A percentile compares a stretch with the other conserved stretches of the same genome.
Conservation (phyloP, 2,797 vertebrate species). For the Carcharodon carcharias region DNA sequence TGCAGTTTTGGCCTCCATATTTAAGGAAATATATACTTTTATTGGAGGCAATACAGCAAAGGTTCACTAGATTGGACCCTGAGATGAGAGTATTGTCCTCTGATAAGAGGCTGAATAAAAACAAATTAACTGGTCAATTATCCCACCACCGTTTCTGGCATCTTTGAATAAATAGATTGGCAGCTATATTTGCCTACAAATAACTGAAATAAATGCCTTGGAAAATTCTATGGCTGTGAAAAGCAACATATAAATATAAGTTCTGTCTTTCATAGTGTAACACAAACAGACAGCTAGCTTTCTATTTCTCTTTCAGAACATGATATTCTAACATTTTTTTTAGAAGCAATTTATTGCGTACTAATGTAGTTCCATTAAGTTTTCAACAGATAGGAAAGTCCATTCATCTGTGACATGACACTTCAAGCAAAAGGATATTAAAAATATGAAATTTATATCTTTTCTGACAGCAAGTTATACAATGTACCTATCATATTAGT, state of each 20-base stretch:
- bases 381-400: neutral
- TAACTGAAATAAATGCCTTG: neutral
- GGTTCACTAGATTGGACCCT: too few relatives aligned
- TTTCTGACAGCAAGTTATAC: constrained; percentile 14
- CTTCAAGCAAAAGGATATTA: constrained; percentile 25
- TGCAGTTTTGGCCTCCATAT: too few relatives aligned
- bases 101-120: neutral
- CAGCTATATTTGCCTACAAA: neutral
- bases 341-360: neutral
- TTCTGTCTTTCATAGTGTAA: neutral
- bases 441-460: constrained; percentile 5
- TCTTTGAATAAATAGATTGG: neutral
- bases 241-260: neutral
- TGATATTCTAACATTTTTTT: neutral
- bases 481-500: neutral
- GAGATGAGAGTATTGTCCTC: too few relatives aligned
- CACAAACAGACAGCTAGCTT: neutral
- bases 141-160: neutral
- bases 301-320: neutral
- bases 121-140: neutral
- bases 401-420: neutral
- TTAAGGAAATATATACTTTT: too few relatives aligned
- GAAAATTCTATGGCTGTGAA: neutral
- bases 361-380: neutral
- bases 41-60: too few relatives aligned